Evolutionary conservation across 2,113 vertebrate species (phyloP).

Genomic region (Myrmecophaga tridactyla): DNA sequence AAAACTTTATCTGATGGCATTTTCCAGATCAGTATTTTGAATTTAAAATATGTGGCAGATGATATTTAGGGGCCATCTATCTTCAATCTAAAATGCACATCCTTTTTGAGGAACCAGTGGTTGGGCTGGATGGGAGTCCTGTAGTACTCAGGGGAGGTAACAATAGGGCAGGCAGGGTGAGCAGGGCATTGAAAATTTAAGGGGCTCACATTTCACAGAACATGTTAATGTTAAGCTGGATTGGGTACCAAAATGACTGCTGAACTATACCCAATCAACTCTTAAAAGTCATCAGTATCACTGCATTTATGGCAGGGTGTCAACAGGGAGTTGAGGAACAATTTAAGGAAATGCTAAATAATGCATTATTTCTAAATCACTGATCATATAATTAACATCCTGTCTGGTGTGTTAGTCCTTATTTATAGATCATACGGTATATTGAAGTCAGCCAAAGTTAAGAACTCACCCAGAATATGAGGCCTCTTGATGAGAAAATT

Average conservation of each 20-base stretch:
- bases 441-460: constrained; percentile 30
- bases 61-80: background rate
- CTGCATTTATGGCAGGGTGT: background rate
- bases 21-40: background rate
- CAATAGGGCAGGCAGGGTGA: too few species aligned
- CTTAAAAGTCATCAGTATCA: background rate
- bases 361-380: constrained; percentile 73
- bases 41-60: background rate
- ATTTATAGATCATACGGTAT: constrained; percentile 62
- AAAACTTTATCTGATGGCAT: background rate
- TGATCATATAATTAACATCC: constrained; percentile 66
- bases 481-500: background rate
- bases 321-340: constrained; percentile 43
- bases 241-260: background rate
- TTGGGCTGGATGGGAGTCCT: background rate
- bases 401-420: constrained; percentile 37
- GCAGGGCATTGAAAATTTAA: too few species aligned
- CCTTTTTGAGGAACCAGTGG: background rate
- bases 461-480: constrained; percentile 56
- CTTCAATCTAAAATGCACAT: background rate
- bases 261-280: background rate
- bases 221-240: background rate
- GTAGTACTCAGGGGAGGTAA: too few species aligned
- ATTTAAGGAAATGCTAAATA: constrained; percentile 67
- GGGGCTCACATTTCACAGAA: too few species aligned